Base-by-base conservation (phyloP, 2,888 invertebrate species). In the Troides aeacus region DNA sequence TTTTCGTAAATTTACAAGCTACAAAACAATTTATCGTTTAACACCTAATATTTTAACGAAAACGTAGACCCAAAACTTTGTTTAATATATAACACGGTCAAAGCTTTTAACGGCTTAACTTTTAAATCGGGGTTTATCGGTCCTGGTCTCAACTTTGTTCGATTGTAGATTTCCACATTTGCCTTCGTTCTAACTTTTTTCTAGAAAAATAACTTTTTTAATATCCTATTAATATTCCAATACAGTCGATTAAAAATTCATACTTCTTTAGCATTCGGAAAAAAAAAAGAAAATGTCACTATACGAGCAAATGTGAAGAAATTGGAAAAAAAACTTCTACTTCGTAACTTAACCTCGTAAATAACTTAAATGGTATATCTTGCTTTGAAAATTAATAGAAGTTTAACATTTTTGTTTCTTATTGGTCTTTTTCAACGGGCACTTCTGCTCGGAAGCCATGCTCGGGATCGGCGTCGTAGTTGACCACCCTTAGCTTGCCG, bases 401-500 rank as follows among this genome's bases (percentile, higher is more conserved):
- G 46, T 15, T 46, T 46, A 46, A 46, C 15, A 46, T 46, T 46
- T 12, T 42, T 42, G 42, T 46, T 71, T 66, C 63, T 74, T 74
- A 78, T 59, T 62, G 62, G 69, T 84, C 81, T 23, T 75, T 77
- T 50, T 81, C 81, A 0, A 80, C 80, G 1, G 89, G 88, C 8
- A 88, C 85, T 61, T 93, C 90, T 0, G 95, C 94, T 72, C 94
- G 94, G 86, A 95, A 97, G 6, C 97, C 97, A 66, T 93, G 93
- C 71, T 94, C 86, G 0, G 96, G 96, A 78, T 95, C 94, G 1
- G 97, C 95, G 75, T 94, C 93, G 81, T 97, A 97, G 86, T 95
- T 95, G 72, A 96, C 95, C 36, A 96, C 93, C 74, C 95, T 94
- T 57, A 97, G 90, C 88, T 97, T 96, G 21, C 97, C 97, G 74